Conservation (phyloP, 2,113 vertebrate species). For the Crotalus tigris region DNA sequence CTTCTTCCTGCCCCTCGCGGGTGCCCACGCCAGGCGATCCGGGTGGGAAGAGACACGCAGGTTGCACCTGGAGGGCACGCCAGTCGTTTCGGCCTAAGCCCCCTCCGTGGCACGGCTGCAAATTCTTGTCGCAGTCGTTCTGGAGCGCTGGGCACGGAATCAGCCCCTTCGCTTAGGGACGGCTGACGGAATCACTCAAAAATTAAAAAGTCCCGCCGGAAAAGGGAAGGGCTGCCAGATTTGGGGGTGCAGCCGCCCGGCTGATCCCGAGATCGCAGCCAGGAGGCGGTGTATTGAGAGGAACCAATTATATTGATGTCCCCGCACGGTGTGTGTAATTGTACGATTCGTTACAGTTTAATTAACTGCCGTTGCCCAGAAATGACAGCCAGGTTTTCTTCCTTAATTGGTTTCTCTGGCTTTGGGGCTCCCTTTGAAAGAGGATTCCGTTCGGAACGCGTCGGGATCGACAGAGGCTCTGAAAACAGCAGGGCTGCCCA, state of each 20-base stretch:
- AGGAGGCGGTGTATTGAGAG: not conserved
- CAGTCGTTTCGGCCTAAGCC: fast-evolving
- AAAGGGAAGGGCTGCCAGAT: not conserved
- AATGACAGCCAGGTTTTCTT: not conserved
- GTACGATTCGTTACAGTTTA: not conserved
- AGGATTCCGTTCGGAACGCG: not conserved
- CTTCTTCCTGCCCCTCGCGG: not conserved
- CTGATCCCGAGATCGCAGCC: not conserved
- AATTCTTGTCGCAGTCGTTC: not conserved
- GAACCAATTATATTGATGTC: not conserved
- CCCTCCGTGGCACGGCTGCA: not conserved
- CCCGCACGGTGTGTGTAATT: not conserved
- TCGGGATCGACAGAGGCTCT: not conserved
- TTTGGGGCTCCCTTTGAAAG: not conserved
- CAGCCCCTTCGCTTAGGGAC: fast-evolving
- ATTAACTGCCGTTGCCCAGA: not conserved
- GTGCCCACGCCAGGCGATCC: no score
- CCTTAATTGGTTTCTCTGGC: not conserved
- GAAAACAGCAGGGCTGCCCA: not conserved
- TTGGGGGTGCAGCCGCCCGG: not conserved
- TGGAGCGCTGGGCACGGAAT: fast-evolving
- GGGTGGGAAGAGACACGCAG: not conserved
- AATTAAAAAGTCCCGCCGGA: not conserved
- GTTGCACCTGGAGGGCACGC: not conserved
- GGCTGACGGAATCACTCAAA: fast-evolving